Conservation (phyloP, 2,888 invertebrate species). For the Cephus rjabovi region DNA sequence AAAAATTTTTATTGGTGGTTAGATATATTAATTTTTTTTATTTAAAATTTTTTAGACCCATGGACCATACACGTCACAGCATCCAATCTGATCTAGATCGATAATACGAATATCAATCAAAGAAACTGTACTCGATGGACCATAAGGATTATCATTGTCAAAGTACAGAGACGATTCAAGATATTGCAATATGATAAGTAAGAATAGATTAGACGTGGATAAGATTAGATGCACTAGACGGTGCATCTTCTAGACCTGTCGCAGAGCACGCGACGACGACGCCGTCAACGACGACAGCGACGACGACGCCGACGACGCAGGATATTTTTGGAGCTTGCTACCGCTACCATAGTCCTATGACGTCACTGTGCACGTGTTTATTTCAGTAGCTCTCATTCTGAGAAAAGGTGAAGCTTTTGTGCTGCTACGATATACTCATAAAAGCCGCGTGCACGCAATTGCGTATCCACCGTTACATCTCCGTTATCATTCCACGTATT, state of each 20-base stretch:
- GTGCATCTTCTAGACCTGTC: background rate
- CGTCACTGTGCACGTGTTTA: constrained; percentile 59
- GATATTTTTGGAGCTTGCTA: constrained; percentile 37
- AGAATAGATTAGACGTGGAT: background rate
- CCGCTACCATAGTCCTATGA: constrained; percentile 31
- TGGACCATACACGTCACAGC: background rate
- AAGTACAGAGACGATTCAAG: background rate
- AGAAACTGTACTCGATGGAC: background rate
- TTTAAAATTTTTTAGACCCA: background rate
- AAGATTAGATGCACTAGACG: background rate
- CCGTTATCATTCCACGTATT: background rate
- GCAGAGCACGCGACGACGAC: constrained; percentile 23
- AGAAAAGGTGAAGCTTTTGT: constrained; percentile 45
- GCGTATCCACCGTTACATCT: background rate
- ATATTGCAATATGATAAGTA: background rate
- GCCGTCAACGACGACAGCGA: constrained; percentile 28
- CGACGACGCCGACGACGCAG: constrained; percentile 14
- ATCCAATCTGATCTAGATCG: background rate
- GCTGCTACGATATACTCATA: constrained; percentile 25
- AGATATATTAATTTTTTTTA: background rate
- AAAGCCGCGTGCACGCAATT: constrained; percentile 12
- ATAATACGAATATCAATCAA: background rate
- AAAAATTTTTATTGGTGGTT: background rate
- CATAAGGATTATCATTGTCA: background rate
- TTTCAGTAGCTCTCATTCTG: constrained; percentile 49